These are phyloP conservation scores for Graptemys geographica DNA, from an alignment of 2,797 vertebrate species.

Conservation along the genomic window DNA sequence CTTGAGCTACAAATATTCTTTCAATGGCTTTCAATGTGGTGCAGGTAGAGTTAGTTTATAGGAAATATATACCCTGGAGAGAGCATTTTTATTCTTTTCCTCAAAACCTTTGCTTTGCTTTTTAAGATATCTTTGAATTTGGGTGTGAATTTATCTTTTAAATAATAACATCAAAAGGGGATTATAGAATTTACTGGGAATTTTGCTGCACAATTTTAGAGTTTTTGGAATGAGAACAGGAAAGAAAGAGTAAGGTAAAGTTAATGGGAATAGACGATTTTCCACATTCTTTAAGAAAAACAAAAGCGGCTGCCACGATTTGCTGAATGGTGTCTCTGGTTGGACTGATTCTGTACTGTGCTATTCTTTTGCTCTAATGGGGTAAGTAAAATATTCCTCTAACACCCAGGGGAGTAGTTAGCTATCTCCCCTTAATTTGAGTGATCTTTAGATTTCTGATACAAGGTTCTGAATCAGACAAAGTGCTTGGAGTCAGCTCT, in stretches of 20 bases:
- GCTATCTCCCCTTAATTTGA: slow-evolving; percentile 77
- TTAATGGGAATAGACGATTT: slow-evolving; percentile 43
- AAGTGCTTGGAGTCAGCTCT: slow-evolving; percentile 74
- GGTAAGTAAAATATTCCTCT: slow-evolving; percentile 64
- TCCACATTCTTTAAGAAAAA: neutral
- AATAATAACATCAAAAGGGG: neutral
- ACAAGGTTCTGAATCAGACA: slow-evolving; percentile 61
- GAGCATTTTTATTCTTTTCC: neutral
- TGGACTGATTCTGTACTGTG: slow-evolving; percentile 24
- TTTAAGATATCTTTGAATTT: neutral
- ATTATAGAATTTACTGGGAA: neutral
- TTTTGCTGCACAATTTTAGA: neutral
- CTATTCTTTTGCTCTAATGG: slow-evolving; percentile 69
- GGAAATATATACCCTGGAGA: neutral
- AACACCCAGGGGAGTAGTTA: slow-evolving; percentile 70
- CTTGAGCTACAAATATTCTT: slow-evolving; percentile 20
- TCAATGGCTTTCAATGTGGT: neutral
- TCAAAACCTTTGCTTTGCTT: neutral
- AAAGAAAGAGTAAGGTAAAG: neutral
- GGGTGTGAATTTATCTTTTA: neutral
- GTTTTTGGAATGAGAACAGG: neutral
- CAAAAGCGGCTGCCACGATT: slow-evolving; percentile 36
- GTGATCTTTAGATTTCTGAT: slow-evolving; percentile 76
- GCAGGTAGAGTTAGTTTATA: neutral
- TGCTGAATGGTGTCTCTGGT: slow-evolving; percentile 34